Evolutionary conservation across 64 coral and sea anemone species (phyloP).

Genomic region (Acropora yongei): DNA sequence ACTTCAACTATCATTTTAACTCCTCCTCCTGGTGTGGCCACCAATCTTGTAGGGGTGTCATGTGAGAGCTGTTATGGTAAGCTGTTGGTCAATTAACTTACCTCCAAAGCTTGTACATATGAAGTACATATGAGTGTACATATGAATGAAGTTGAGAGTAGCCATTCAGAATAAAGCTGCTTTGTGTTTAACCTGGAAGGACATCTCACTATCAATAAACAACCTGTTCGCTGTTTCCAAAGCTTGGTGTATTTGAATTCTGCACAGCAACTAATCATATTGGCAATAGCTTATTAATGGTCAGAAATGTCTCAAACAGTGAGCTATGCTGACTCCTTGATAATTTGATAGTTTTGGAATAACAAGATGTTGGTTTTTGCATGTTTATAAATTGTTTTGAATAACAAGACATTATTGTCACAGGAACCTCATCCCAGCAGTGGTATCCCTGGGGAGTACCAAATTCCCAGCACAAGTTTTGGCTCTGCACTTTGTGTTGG

Average conservation of each 20-base stretch:
- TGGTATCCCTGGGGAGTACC: slow-evolving; percentile 97
- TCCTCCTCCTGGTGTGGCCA: slow-evolving; percentile 91
- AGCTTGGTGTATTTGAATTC: no score
- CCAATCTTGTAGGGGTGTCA: slow-evolving; percentile 87
- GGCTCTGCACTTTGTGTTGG: slow-evolving; percentile 97
- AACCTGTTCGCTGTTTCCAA: no score
- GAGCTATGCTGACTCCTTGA: no score
- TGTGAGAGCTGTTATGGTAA: slow-evolving; percentile 95
- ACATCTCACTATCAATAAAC: no score
- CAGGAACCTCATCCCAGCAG: slow-evolving; percentile 83
- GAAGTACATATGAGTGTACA: no score
- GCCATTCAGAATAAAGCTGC: no score
- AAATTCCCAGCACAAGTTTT: slow-evolving; percentile 85
- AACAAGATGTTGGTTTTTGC: background rate
- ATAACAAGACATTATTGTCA: background rate
- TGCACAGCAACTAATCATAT: no score
- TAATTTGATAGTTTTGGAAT: no score
- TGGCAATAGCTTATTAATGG: no score
- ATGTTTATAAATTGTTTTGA: background rate
- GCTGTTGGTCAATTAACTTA: background rate
- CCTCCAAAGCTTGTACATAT: background rate
- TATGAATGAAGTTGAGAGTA: no score
- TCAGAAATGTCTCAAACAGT: no score
- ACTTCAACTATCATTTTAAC: slow-evolving; percentile 96
- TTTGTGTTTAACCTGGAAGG: no score